These are phyloP conservation scores for Amblyornis subalaris DNA, from an alignment of 2,113 vertebrate species.

Conservation along the genomic window DNA sequence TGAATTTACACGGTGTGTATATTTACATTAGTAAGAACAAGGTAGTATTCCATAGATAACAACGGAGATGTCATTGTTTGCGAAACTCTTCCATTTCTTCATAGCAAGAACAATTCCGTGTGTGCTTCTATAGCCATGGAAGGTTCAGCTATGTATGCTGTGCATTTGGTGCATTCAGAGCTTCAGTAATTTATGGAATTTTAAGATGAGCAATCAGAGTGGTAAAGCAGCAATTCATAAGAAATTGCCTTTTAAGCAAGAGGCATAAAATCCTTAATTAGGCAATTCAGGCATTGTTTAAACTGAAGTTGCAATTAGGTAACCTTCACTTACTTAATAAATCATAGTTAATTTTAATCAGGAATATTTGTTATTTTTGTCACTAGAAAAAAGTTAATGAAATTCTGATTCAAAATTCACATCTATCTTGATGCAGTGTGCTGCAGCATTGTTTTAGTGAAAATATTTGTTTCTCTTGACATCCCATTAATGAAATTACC, in stretches of 20 bases:
- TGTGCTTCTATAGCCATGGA: neutral
- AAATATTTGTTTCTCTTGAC: neutral
- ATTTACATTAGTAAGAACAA: neutral
- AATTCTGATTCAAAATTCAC: neutral
- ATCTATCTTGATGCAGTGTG: neutral
- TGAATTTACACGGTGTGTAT: neutral
- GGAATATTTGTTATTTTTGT: slow-evolving; percentile 1
- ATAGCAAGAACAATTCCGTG: neutral
- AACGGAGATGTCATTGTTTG: neutral
- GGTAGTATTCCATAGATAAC: neutral
- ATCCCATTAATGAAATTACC: neutral
- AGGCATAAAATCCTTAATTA: slow-evolving; percentile 18
- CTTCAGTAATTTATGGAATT: neutral
- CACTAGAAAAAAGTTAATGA: neutral
- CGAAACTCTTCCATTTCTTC: neutral
- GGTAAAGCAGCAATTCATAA: neutral
- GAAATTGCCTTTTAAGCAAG: slow-evolving; percentile 5
- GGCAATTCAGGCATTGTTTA: slow-evolving; percentile 44
- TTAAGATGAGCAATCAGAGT: neutral
- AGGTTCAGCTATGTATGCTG: neutral
- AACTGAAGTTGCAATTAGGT: neutral
- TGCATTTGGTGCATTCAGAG: neutral
- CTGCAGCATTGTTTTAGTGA: neutral
- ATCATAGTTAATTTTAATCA: slow-evolving; percentile 34
- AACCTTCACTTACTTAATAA: slow-evolving; percentile 27